Evolutionary conservation across 2,888 invertebrate species (phyloP), one percentile per base, ranked within the genome.

Genomic region (Spodoptera exigua): DNA sequence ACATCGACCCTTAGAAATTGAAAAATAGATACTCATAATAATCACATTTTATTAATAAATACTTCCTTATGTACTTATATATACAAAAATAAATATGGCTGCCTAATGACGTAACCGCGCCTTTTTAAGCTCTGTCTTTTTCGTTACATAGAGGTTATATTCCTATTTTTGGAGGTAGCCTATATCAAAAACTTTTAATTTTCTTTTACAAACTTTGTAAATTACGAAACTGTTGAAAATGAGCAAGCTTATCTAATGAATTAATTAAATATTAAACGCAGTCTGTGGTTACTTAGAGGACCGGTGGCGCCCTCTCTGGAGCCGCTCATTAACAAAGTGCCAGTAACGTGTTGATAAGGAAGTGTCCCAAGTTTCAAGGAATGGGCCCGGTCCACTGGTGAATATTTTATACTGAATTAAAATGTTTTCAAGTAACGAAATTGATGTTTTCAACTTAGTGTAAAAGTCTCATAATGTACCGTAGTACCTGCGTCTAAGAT

Each of bases 241-340:
- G 13, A 51, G 34, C 34, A 9, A 48, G 54, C 51, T 75, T 70
- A 70, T 70, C 76, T 71, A 57, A 52, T 70, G 68, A 80, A 80
- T 76, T 73, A 72, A 74, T 79, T 78, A 77, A 74, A 52, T 55
- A 51, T 60, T 55, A 47, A 37, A 45, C 21, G 46, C 12, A 35
- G 18, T n/a, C 44, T 27, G 40, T 37, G 58, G 32, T 34, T 57
- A 37, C 48, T 44, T 48, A 2, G 10, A 16, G 9, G 40, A 45
- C 65, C 27, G 13, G 48, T 52, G n/a, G 67, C 71, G 70, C 67
- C 67, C 70, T 70, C 67, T 64, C 18, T 58, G 44, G 57, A 37
- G 14, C 39, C 10, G 36, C 55, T 49, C 55, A 41, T 49, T 55
- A 70, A 37, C 70, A 14, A 66, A 55, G 71, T 57, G 47, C 57